phyloP scores from a whole-genome alignment of 2,888 invertebrate species.

The Diarsia rubi region DNA sequence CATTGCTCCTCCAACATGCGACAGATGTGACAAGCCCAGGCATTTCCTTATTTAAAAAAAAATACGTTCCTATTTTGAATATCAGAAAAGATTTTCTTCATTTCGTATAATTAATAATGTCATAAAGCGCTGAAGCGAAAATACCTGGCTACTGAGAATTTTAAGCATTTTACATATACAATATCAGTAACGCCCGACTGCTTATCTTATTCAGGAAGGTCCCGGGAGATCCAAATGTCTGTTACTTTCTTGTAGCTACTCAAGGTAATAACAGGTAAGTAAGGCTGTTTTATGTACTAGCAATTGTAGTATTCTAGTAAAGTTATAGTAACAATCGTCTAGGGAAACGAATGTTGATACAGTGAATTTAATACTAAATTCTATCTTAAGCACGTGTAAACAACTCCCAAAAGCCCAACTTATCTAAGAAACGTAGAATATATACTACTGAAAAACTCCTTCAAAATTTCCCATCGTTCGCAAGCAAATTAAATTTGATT shows the following conservation, averaged over 20 bases:
- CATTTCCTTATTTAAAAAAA: not conserved
- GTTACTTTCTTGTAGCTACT: slow-evolving; percentile 32
- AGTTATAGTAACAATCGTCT: slow-evolving; percentile 18
- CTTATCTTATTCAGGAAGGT: slow-evolving; percentile 39
- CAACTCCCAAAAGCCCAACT: not conserved
- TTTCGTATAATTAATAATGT: slow-evolving; percentile 16
- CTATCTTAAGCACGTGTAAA: too few species aligned
- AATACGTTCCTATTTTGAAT: not conserved
- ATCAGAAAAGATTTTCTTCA: not conserved
- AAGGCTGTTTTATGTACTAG: slow-evolving; percentile 7
- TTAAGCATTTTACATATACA: slow-evolving; percentile 35
- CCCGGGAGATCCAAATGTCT: slow-evolving; percentile 17
- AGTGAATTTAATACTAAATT: not conserved
- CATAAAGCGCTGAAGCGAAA: not conserved
- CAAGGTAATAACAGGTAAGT: slow-evolving; percentile 26
- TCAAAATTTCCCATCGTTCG: slow-evolving; percentile 9
- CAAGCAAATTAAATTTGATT: slow-evolving; percentile 59
- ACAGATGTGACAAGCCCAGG: not conserved
- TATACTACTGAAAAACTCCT: not conserved
- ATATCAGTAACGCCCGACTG: slow-evolving; percentile 17
- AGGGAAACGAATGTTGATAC: slow-evolving; percentile 16
- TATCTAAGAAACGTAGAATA: not conserved
- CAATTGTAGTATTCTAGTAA: slow-evolving; percentile 19
- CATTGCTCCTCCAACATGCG: not conserved
- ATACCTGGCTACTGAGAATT: not conserved